Conservation (phyloP, 2,888 invertebrate genomes). For the Drosophila lutescens region DNA sequence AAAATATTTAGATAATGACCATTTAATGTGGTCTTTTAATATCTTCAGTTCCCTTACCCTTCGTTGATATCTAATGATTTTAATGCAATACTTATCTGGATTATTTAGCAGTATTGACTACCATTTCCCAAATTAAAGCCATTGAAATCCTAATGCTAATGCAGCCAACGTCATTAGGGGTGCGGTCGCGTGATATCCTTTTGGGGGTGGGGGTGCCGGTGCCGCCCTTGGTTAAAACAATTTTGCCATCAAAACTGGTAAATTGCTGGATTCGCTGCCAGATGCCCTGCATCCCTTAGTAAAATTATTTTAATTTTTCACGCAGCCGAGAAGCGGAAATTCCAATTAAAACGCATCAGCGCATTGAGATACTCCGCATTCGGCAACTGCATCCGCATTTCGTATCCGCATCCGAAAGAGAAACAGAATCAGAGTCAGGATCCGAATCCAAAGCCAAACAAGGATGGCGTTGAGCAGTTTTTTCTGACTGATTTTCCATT, state of each 20-base stretch:
- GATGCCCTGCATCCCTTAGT: conserved; percentile 21
- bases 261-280: conserved; percentile 23
- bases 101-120: conserved; percentile 1
- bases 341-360: conserved; percentile 79
- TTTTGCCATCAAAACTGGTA: conserved; percentile 55
- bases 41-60: neutral
- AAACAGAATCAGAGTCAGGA: conserved; percentile 34
- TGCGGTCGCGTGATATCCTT: neutral
- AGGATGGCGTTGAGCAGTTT: conserved; percentile 39
- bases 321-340: conserved; percentile 71
- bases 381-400: conserved; percentile 26
- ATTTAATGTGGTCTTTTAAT: neutral
- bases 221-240: conserved; percentile 21
- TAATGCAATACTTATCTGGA: neutral
- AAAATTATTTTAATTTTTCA: conserved; percentile 74
- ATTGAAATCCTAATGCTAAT: conserved; percentile 43
- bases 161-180: conserved; percentile 50
- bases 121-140: neutral
- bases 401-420: conserved; percentile 16
- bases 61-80: neutral
- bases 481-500: conserved; percentile 70
- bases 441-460: conserved; percentile 45
- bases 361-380: conserved; percentile 48
- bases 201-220: conserved; percentile 8
- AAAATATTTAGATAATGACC: neutral